These are phyloP conservation scores for Halyomorpha halys DNA, from an alignment of 1,140 invertebrate genomes.

Conservation along the genomic window DNA sequence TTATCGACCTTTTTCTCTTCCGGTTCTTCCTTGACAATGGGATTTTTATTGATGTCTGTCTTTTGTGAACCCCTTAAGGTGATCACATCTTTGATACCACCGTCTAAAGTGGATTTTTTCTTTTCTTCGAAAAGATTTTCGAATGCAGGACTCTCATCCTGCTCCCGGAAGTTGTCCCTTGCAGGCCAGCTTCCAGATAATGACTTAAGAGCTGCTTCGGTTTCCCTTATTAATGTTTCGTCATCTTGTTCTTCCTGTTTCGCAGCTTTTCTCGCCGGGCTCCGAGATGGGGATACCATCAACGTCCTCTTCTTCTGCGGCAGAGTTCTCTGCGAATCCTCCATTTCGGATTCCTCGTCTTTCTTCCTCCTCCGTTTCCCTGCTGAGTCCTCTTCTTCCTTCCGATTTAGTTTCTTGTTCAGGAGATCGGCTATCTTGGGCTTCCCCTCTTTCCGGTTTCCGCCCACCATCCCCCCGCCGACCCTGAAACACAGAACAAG, in stretches of 20 bases:
- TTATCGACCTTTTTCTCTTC: conserved; percentile 31
- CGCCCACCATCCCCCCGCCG: conserved; percentile 17
- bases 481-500: conserved; percentile 19
- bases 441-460: conserved; percentile 18
- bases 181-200: conserved; percentile 70
- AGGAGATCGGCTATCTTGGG: conserved; percentile 27
- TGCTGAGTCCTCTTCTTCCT: conserved; percentile 14
- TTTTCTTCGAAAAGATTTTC: conserved; percentile 79
- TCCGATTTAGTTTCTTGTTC: conserved; percentile 22
- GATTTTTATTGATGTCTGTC: conserved; percentile 27
- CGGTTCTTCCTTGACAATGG: conserved; percentile 23
- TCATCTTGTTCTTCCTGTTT: conserved; percentile 47
- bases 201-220: conserved; percentile 71
- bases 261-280: conserved; percentile 41
- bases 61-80: conserved; percentile 46
- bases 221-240: conserved; percentile 70
- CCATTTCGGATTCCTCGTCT: conserved; percentile 25
- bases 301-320: conserved; percentile 53
- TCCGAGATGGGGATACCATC: conserved; percentile 38
- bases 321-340: conserved; percentile 31
- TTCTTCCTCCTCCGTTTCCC: conserved; percentile 22
- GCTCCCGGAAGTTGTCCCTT: conserved; percentile 51
- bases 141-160: conserved; percentile 55
- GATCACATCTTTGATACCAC: conserved; percentile 53
- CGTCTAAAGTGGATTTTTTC: conserved; percentile 47